Conservation (phyloP, 2,888 invertebrate genomes). For the Agrotis puta region DNA sequence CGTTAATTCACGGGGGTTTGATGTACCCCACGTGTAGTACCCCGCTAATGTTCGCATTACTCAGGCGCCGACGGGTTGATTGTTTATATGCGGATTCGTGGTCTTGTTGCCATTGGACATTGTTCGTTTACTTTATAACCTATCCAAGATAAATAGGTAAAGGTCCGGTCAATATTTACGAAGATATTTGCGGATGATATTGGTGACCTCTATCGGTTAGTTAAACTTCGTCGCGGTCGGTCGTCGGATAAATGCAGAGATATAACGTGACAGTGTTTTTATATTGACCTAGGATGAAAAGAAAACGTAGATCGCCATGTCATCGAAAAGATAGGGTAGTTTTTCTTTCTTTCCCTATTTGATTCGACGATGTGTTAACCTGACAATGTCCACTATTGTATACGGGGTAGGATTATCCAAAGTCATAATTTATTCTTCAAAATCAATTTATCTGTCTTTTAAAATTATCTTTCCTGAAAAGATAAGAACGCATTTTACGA, state of each 20-base stretch:
- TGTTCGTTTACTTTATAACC: conserved; percentile 58
- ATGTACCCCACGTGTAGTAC: conserved; percentile 79
- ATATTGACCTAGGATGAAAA: conserved; percentile 57
- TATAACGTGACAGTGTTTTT: conserved; percentile 38
- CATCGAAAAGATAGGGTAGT: not conserved
- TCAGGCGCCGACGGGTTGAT: conserved; percentile 74
- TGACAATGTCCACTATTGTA: not conserved
- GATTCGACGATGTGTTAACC: conserved; percentile 1
- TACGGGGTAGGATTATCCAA: not conserved
- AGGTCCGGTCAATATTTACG: conserved; percentile 62
- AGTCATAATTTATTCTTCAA: not conserved
- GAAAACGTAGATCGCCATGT: conserved; percentile 32
- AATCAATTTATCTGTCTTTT: not conserved
- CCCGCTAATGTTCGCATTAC: conserved; percentile 81
- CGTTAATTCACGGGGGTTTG: conserved; percentile 79
- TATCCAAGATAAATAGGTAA: conserved; percentile 61
- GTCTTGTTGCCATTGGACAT: conserved; percentile 66
- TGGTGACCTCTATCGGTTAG: conserved; percentile 51
- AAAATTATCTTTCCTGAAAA: no score
- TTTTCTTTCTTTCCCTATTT: not conserved
- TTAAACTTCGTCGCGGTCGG: conserved; percentile 35
- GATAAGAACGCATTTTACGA: no score
- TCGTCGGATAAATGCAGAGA: conserved; percentile 33
- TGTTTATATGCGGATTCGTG: conserved; percentile 70
- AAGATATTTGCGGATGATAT: conserved; percentile 56